Percentiles rank a stretch among this genome's conserved stretches.
Evolutionary conservation across 2,797 vertebrate species (phyloP).

Genomic region (Fringilla coelebs): DNA sequence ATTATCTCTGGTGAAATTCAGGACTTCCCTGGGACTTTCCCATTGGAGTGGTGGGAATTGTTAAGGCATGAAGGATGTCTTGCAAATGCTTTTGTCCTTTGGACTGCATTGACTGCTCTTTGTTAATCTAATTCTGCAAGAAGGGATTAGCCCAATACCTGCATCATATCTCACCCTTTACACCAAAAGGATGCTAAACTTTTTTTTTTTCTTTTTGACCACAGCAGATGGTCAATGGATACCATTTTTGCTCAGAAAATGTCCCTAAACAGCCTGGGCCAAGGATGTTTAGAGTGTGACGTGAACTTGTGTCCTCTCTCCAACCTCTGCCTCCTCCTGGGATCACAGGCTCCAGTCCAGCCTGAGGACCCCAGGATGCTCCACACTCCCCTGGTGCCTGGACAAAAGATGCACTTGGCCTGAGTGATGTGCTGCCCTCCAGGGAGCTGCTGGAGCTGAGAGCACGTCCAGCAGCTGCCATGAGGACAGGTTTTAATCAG

Average conservation of each 20-base stretch:
- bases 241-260: background rate
- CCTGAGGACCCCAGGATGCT: rapidly evolving
- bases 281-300: background rate
- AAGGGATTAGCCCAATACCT: background rate
- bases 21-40: constrained; percentile 13
- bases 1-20: constrained; percentile 21
- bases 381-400: rapidly evolving
- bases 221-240: background rate
- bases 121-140: background rate
- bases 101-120: background rate
- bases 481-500: background rate
- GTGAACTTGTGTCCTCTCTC: background rate
- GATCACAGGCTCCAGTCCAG: background rate
- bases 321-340: background rate
- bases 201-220: background rate
- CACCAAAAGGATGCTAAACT: background rate
- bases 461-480: background rate
- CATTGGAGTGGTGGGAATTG: background rate
- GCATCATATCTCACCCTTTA: background rate
- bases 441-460: background rate
- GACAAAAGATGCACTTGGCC: background rate
- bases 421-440: background rate
- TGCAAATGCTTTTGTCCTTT: background rate
- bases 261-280: background rate
- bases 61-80: background rate